Evolutionary conservation across 2,797 vertebrate genomes (phyloP).

Genomic region (Arctocebus calabarensis): DNA sequence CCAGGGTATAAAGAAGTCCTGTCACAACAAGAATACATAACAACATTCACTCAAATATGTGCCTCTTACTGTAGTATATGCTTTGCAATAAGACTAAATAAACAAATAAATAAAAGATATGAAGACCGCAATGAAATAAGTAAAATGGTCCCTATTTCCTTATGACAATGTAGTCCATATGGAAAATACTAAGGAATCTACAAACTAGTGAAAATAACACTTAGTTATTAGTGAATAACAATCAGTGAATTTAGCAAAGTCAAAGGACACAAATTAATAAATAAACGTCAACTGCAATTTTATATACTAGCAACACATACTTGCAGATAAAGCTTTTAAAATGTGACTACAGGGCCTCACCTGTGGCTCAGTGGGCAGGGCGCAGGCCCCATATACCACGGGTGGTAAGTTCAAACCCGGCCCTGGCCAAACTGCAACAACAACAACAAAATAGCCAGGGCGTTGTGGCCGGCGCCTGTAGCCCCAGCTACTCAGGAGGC

Average conservation of each 20-base stretch:
- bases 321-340: no score
- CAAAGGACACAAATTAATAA: background rate
- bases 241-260: background rate
- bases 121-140: conserved; percentile 10
- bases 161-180: background rate
- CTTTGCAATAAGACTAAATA: background rate
- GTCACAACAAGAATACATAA: background rate
- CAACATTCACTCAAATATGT: background rate
- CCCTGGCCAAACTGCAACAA: no score
- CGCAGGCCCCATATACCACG: no score
- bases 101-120: background rate
- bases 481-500: no score
- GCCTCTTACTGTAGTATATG: background rate
- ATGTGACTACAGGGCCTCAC: no score
- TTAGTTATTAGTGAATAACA: background rate
- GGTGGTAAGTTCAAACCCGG: no score
- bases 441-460: no score
- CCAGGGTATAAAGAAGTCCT: background rate
- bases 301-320: conserved; percentile 13
- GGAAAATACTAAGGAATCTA: conserved; percentile 10
- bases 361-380: no score
- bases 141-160: background rate
- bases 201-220: conserved; percentile 9
- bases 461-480: no score
- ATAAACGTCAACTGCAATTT: conserved; percentile 6